Evolutionary conservation across 2,797 vertebrate genomes (phyloP).

Genomic region (Siniperca undulata): DNA sequence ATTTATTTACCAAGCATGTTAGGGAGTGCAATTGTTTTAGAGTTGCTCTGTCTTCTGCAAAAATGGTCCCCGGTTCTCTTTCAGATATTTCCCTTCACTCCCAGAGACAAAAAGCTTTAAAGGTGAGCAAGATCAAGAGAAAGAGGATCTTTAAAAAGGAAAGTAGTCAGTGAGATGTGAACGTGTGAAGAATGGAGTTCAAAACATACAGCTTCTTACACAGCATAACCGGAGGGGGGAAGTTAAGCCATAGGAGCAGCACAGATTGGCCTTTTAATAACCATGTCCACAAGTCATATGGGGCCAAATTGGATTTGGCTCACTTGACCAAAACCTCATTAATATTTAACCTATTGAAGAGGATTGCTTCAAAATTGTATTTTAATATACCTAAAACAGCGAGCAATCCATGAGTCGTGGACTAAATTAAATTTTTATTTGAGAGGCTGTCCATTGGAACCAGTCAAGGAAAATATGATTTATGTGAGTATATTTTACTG

Average conservation of each 20-base stretch:
- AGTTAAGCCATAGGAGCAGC: constrained; percentile 70
- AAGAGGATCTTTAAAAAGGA: constrained; percentile 54
- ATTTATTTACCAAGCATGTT: constrained; percentile 77
- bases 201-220: constrained; percentile 68
- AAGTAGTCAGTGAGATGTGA: constrained; percentile 54
- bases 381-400: constrained; percentile 70
- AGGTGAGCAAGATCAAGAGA: constrained; percentile 55
- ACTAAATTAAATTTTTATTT: constrained; percentile 63
- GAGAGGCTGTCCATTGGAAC: constrained; percentile 36
- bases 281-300: constrained; percentile 78
- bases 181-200: constrained; percentile 65
- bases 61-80: constrained; percentile 66
- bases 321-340: constrained; percentile 83
- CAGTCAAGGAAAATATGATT: constrained; percentile 48
- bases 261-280: constrained; percentile 81
- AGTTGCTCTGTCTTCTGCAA: constrained; percentile 59
- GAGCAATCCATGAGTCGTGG: constrained; percentile 42
- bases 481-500: constrained; percentile 36
- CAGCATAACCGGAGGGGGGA: constrained; percentile 56
- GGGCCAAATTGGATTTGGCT: constrained; percentile 82
- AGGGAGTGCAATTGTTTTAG: constrained; percentile 69
- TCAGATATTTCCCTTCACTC: constrained; percentile 63
- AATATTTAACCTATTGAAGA: constrained; percentile 79
- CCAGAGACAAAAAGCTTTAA: constrained; percentile 58
- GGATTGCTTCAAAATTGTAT: constrained; percentile 74